phyloP scores from a whole-genome alignment of 2,888 invertebrate species.

The Sarcophaga carnaria region DNA sequence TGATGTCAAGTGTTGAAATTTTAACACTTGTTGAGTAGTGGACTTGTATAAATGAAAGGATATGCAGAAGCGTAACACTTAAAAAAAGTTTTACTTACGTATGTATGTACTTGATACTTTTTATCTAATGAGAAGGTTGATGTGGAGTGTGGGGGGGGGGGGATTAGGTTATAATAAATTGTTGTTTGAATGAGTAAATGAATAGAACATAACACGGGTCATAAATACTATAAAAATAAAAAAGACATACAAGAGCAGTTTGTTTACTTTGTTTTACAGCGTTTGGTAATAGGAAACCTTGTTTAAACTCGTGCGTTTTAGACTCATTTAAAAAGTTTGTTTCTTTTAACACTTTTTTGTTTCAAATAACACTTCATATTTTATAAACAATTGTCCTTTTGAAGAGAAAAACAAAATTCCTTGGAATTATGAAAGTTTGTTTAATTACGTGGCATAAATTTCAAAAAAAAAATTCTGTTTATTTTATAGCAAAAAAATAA shows the following conservation, averaged over 20 bases:
- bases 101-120: conserved; percentile 15
- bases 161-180: not conserved
- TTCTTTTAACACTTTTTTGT: not conserved
- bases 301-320: not conserved
- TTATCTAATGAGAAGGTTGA: not conserved
- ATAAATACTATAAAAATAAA: not conserved
- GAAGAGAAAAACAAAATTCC: no score
- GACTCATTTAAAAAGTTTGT: not conserved
- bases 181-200: not conserved
- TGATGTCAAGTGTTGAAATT: conserved; percentile 69
- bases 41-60: conserved; percentile 3
- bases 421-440: no score
- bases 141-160: not conserved
- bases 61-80: not conserved
- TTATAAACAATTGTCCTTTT: no score
- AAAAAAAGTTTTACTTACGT: conserved; percentile 5
- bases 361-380: not conserved
- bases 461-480: no score
- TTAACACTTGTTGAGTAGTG: conserved; percentile 66
- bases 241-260: conserved; percentile 10
- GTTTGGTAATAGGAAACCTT: conserved; percentile 52
- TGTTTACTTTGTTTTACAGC: conserved; percentile 23
- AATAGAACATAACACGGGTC: not conserved
- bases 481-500: no score
- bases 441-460: no score